These are phyloP conservation scores for Oncorhynchus masou DNA, from an alignment of 2,113 vertebrate species.

Conservation along the genomic window DNA sequence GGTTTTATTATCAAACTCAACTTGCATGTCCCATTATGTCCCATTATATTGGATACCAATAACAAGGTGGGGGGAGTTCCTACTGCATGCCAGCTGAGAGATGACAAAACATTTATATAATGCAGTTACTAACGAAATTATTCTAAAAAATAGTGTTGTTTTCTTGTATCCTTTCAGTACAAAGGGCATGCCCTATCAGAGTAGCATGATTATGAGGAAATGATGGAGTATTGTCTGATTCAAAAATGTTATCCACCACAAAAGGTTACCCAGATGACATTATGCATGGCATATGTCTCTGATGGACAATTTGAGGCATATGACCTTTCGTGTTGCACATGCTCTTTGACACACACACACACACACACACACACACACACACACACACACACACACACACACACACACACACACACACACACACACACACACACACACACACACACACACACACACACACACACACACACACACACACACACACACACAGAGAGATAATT, in stretches of 20 bases:
- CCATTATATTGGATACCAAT: too few species aligned
- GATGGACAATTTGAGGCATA: conserved; percentile 67
- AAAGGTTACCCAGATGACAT: conserved; percentile 79
- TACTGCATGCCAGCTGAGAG: neutral
- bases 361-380: too few species aligned
- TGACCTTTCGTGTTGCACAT: conserved; percentile 67
- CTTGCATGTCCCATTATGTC: too few species aligned
- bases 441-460: too few species aligned
- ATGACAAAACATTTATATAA: neutral
- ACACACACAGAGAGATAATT: too few species aligned
- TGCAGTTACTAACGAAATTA: conserved; percentile 16
- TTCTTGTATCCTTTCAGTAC: conserved; percentile 52
- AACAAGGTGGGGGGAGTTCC: too few species aligned
- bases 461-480: too few species aligned
- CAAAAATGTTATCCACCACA: conserved; percentile 55
- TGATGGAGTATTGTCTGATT: conserved; percentile 53
- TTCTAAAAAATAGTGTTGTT: conserved; percentile 18
- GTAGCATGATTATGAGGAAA: conserved; percentile 52
- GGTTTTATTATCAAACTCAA: too few species aligned
- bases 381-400: too few species aligned
- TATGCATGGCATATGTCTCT: conserved; percentile 63
- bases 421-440: too few species aligned
- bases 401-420: too few species aligned
- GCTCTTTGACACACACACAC: neutral
- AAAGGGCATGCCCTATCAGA: conserved; percentile 67